Base-by-base conservation (phyloP, 2,797 vertebrate species). In the Huso huso region DNA sequence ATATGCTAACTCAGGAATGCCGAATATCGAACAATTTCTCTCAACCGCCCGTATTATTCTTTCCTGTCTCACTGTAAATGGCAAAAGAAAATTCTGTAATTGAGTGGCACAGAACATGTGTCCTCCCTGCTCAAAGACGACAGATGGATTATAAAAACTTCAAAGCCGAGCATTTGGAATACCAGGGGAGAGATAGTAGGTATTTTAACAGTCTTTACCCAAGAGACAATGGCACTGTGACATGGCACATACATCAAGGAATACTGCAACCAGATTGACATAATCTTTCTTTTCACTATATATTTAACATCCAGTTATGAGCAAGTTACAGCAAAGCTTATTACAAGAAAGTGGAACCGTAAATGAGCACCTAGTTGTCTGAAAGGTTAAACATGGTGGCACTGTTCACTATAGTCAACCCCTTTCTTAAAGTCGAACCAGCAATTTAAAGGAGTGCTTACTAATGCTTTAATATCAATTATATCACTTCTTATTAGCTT, bases 111-210 rank as follows among this genome's bases (percentile, higher is more conserved):
- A 90, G 93, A 94, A 93, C 93, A 93, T 92, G 94, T 92, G 92
- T 93, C 94, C 95, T 96, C 93, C 93, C 91, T 89, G 91, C 94
- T 93, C 85, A 88, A 89, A 95, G 95, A 97, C 95, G 94, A 97
- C 95, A 98, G 96, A 99, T 97, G 95, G 96, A 95, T 96, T 95
- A 98, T 96, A 95, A 95, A 95, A 97, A 97, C 95, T 97, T 99
- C 94, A 99, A 96, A 97, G 94, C 86, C 81, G 83, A 91, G 93
- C 93, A 90, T 93, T 93, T 89, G 92, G 90, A 93, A 92, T 92
- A 93, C 93, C 94, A 89, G 89, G 94, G 94, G 94, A 95, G 93
- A 95, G 94, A 93, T 91, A 93, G 90, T 93, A 94, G 94, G 95
- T 96, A 95, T 96, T 94, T 97, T 94, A 97, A 95, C 94, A 91